Percentiles rank a stretch among this genome's conserved stretches.
Evolutionary conservation across 2,113 vertebrate genomes (phyloP).

Genomic region (Macaca mulatta): DNA sequence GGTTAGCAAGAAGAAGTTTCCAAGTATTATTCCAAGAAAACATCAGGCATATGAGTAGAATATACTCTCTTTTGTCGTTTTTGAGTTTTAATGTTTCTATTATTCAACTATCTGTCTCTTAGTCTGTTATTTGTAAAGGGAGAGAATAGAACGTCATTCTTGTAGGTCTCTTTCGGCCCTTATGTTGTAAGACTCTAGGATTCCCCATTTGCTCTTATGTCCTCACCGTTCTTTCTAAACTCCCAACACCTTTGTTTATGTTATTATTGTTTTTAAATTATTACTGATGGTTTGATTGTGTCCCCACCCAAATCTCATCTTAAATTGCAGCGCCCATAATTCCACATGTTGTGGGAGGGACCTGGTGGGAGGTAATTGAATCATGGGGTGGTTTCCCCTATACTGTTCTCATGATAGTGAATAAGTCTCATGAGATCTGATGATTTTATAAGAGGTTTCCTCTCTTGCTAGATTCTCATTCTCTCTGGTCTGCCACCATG

Average conservation of each 20-base stretch:
- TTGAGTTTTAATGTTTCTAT: background rate
- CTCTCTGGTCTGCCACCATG: no score
- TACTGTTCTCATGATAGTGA: no score
- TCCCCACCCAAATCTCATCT: no score
- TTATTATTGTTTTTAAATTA: background rate
- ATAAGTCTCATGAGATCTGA: no score
- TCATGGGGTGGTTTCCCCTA: no score
- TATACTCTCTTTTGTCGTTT: background rate
- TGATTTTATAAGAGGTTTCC: no score
- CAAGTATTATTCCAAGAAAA: conserved; percentile 62
- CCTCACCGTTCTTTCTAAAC: background rate
- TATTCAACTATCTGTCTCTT: conserved; percentile 35
- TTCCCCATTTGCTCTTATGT: background rate
- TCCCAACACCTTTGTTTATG: background rate
- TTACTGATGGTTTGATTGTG: no score
- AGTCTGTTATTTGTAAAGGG: background rate
- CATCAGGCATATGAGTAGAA: background rate
- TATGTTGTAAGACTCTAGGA: background rate
- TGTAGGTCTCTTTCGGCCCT: background rate
- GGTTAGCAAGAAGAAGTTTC: background rate
- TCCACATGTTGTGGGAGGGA: no score
- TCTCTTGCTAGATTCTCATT: no score
- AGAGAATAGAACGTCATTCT: background rate
- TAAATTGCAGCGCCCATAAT: no score
- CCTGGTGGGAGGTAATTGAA: no score